Percentiles rank a stretch among this genome's conserved stretches.
These are phyloP conservation scores for Trachythela sp. DNA, from an alignment of 64 coral and sea anemone genomes.

Conservation along the genomic window DNA sequence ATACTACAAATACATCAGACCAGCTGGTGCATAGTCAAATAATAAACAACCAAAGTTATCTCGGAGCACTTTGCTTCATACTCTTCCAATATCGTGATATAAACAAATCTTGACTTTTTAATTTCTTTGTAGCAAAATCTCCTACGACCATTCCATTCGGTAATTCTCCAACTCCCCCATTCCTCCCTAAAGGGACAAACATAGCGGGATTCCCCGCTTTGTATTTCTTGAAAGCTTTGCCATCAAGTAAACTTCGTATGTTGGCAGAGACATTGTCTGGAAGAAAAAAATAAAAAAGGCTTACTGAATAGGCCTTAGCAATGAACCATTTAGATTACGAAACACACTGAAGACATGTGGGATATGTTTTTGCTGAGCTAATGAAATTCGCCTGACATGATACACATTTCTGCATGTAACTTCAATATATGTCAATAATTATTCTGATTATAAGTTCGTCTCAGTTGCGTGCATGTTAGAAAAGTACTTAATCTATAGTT, in stretches of 20 bases:
- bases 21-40: too few species aligned
- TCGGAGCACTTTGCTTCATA: conserved; percentile 46
- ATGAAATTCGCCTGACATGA: too few species aligned
- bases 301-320: neutral
- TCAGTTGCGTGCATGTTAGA: too few species aligned
- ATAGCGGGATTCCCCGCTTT: conserved; percentile 54
- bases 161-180: conserved; percentile 56
- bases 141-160: conserved; percentile 77
- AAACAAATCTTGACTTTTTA: conserved; percentile 60
- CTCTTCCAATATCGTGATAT: conserved; percentile 50
- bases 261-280: conserved; percentile 65
- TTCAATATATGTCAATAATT: too few species aligned
- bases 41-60: too few species aligned
- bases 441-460: too few species aligned
- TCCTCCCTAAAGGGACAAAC: conserved; percentile 67
- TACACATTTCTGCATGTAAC: too few species aligned
- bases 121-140: conserved; percentile 41
- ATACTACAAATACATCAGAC: too few species aligned
- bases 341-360: neutral
- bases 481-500: too few species aligned
- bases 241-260: conserved; percentile 64
- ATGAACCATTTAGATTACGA: neutral
- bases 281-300: neutral
- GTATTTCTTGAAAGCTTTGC: conserved; percentile 61
- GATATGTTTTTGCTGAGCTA: too few species aligned